Evolutionary conservation across 2,888 invertebrate genomes (phyloP), one percentile per base, ranked within the genome.

Genomic region (Troglohyphantes excavatus): DNA sequence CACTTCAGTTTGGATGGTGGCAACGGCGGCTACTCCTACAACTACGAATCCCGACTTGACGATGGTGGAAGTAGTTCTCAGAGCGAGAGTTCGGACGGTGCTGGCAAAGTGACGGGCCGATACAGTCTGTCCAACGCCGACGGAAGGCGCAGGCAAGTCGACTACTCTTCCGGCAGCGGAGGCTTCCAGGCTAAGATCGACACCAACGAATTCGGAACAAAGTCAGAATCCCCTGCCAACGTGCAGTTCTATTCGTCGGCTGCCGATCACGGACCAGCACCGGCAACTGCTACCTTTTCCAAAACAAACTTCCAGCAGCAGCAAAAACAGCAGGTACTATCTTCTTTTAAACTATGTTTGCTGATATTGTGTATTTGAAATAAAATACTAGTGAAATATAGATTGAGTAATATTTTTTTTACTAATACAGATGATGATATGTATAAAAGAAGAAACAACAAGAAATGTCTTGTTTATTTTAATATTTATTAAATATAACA

Each of bases 131-230:
- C 72, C 21, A 76, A 7, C 9, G 68, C 82, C 2, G 91, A 91
- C 19, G 91, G 91, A 2, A 21, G 91, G 23, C 53, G 53, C 19
- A 19, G 91, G 21, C 81, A 91, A 91, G 53, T 93, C 91, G 84
- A 93, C 92, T 91, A 93, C 43, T 65, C 78, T 0, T 89, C 91
- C 17, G 91, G 75, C 2, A 19, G 29, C n/a, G 67, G 23, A 23
- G 91, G 91, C 5, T 91, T 91, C 63, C 63, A 53, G 23, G 91
- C 91, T 9, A 43, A 68, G 21, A 70, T 91, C 2, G 59, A 91
- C 19, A 91, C 91, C 46, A 91, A 88, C 26, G 91, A 91, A 61
- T 82, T 82, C 6, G 91, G 89, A 7, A 91, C 91, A 23, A 83
- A 84, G 53, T 84, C 89, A 21, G 84, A 85, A 1, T 67, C 76